A percentile compares a stretch with the other conserved stretches of the same genome.
phyloP scores from a whole-genome alignment of 2,113 vertebrate genomes.

The Chaetura pelagica region DNA sequence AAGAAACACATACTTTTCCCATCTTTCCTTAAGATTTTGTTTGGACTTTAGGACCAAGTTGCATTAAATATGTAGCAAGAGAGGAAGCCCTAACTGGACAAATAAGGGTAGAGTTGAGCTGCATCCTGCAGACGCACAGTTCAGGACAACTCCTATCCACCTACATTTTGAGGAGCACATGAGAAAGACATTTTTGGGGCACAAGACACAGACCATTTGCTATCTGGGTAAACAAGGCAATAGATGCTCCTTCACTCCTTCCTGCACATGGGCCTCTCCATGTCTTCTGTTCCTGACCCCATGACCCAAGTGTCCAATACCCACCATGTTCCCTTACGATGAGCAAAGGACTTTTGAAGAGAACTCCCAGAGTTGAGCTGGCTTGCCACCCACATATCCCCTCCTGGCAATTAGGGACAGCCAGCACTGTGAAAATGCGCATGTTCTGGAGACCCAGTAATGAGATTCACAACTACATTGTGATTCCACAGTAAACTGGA shows the following conservation, averaged over 20 bases:
- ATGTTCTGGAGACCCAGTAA: background rate
- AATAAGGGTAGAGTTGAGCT: background rate
- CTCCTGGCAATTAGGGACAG: background rate
- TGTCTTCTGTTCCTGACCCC: background rate
- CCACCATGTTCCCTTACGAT: background rate
- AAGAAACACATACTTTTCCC: background rate
- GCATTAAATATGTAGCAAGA: background rate
- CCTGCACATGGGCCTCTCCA: background rate
- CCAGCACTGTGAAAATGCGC: background rate
- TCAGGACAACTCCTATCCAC: background rate
- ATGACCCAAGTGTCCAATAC: rapidly evolving
- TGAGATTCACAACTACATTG: background rate
- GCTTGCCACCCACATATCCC: background rate
- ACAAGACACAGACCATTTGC: background rate
- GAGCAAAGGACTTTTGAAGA: background rate
- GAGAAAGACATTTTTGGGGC: background rate
- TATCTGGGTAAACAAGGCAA: background rate
- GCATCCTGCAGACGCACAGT: background rate
- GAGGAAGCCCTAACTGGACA: background rate
- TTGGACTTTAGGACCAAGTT: background rate
- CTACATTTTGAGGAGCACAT: background rate
- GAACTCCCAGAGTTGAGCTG: background rate
- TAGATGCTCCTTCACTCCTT: background rate
- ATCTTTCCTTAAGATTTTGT: background rate
- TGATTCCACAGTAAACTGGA: background rate